A percentile compares a stretch with the other conserved stretches of the same genome.
Evolutionary conservation across 2,113 vertebrate species (phyloP).

Genomic region (Taurulus bubalis): DNA sequence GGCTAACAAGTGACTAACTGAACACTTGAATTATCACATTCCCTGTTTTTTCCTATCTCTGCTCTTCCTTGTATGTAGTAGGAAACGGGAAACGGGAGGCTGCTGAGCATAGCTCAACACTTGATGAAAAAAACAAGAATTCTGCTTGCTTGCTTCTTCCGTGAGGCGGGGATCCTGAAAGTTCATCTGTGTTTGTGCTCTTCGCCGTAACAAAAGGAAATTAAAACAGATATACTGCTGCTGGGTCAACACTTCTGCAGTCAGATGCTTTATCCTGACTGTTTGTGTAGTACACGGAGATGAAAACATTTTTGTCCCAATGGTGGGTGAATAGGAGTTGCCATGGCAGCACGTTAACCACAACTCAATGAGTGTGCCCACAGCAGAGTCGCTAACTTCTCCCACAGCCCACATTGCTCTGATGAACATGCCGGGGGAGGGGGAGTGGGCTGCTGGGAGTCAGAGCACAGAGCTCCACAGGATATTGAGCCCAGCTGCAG

Average conservation of each 20-base stretch:
- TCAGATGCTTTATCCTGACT: conserved; percentile 84
- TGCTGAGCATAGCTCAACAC: background rate
- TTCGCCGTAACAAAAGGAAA: conserved; percentile 62
- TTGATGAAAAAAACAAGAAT: background rate
- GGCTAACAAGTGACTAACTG: background rate
- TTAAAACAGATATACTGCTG: conserved; percentile 64
- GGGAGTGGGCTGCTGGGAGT: conserved; percentile 46
- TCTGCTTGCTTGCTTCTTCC: conserved; percentile 9
- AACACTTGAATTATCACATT: background rate
- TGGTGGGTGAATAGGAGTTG: conserved; percentile 86
- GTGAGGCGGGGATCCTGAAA: conserved; percentile 23
- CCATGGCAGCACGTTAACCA: conserved; percentile 90
- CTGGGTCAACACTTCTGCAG: conserved; percentile 82
- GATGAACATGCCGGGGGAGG: conserved; percentile 49
- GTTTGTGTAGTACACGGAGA: conserved; percentile 90
- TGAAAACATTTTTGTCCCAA: conserved; percentile 90
- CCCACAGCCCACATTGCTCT: conserved; percentile 84
- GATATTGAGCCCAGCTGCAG: conserved; percentile 75
- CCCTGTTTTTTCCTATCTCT: background rate
- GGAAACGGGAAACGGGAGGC: background rate
- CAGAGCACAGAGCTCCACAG: conserved; percentile 47
- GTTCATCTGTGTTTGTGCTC: conserved; percentile 53
- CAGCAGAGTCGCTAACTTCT: conserved; percentile 83
- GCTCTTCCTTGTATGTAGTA: background rate
- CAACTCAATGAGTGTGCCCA: conserved; percentile 87